Conservation (phyloP, 1,140 invertebrate genomes). For the Bicyclus anynana region DNA sequence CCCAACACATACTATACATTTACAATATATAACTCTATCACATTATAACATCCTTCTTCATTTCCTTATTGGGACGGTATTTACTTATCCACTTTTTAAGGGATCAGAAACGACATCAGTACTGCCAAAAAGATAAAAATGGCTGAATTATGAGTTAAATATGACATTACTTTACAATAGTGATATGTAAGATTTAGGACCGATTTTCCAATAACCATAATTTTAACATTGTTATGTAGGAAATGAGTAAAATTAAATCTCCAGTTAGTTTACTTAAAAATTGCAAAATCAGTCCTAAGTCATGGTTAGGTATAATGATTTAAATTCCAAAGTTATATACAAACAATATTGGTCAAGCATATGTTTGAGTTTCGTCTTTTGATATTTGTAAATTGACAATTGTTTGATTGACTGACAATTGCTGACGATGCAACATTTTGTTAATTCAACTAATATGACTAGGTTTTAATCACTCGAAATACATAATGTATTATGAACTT, state of each 20-base stretch:
- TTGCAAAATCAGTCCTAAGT: no score
- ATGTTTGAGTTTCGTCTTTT: neutral
- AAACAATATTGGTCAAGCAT: neutral
- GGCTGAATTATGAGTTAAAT: neutral
- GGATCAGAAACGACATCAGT: neutral
- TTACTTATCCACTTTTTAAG: slow-evolving; percentile 20
- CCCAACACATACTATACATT: slow-evolving; percentile 18
- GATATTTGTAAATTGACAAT: neutral
- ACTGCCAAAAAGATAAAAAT: neutral
- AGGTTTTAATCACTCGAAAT: slow-evolving; percentile 24
- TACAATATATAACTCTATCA: slow-evolving; percentile 15
- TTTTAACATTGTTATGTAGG: no score
- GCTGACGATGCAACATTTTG: slow-evolving; percentile 1
- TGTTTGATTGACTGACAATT: neutral
- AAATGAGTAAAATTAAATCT: no score
- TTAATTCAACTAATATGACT: slow-evolving; percentile 26
- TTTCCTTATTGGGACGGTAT: slow-evolving; percentile 22
- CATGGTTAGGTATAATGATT: no score
- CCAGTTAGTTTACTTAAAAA: no score
- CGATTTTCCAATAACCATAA: no score
- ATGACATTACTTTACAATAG: neutral
- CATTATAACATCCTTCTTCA: slow-evolving; percentile 14
- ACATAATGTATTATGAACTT: neutral
- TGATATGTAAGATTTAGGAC: slow-evolving; percentile 11
- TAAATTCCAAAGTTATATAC: no score